Conservation (phyloP, 1,140 invertebrate genomes). For the Thaumetopoea pityocampa region DNA sequence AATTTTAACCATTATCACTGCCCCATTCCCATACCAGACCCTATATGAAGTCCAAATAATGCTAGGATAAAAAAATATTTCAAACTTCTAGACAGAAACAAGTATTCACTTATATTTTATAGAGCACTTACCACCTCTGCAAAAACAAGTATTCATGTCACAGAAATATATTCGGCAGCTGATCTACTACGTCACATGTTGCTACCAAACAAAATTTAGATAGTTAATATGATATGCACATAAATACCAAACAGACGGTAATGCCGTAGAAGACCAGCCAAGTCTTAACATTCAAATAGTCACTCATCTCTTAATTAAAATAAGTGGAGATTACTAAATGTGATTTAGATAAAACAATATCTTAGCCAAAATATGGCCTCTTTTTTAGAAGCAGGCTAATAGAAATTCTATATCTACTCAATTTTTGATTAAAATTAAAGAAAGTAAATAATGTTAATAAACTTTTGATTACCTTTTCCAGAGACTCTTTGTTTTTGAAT, state of each 20-base stretch:
- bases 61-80: too few relatives aligned
- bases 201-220: conserved; percentile 3
- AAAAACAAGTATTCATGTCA: conserved; percentile 22
- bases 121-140: conserved; percentile 15
- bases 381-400: conserved; percentile 12
- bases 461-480: conserved; percentile 72
- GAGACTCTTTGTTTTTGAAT: conserved; percentile 74
- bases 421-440: conserved; percentile 35
- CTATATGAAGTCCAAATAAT: too few relatives aligned
- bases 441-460: conserved; percentile 63
- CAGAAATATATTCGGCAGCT: conserved; percentile 21
- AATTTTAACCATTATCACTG: too few relatives aligned
- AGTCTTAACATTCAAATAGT: conserved; percentile 73
- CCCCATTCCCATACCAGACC: too few relatives aligned
- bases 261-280: conserved; percentile 58
- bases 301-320: conserved; percentile 45
- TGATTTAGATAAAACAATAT: conserved; percentile 54
- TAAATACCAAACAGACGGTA: conserved; percentile 23
- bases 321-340: conserved; percentile 24
- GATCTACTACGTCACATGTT: conserved; percentile 30
- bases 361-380: conserved; percentile 37
- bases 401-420: conserved; percentile 17
- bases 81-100: too few relatives aligned
- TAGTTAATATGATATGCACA: conserved; percentile 1
- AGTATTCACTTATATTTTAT: too few relatives aligned